Base-by-base conservation (phyloP, 2,888 invertebrate species). In the Drosophila barbarae region DNA sequence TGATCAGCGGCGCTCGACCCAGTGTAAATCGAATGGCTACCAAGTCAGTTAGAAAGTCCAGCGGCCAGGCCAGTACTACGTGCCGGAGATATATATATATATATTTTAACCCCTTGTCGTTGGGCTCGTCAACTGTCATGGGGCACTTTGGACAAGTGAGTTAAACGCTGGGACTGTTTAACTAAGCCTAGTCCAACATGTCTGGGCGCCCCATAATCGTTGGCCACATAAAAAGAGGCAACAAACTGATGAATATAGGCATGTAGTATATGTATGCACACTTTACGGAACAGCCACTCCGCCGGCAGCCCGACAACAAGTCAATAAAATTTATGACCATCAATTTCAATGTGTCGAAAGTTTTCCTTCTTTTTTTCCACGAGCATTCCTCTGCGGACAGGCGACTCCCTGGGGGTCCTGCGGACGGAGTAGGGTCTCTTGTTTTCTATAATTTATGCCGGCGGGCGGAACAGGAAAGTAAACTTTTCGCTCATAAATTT, bases 311-410 rank as follows among this genome's bases (percentile, higher is more conserved):
- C 61, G 55, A 65, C 38, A 36, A 66, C 73, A 73, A 77, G 72
- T 79, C 75, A 81, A 81, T 77, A 81, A 68, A 76, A 81, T 77
- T 84, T 77, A 84, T 74, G 76, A 55, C 67, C 73, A 70, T 77
- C 74, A 74, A 69, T 77, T 73, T 77, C 65, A 67, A 61, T 72
- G 69, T 68, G 76, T 58, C 63, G 57, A 59, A 69, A 76, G 59
- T 63, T 78, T 74, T 38, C 46, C 56, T 44, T 50, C 44, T 44
- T 23, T 56, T 39, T 32, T 26, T 35, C 30, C 18, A 5, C 30
- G 12, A 18, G 30, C 47, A 38, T 56, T 38, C 21, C 56, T 28
- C 42, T 52, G 47, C 38, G 32, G 64, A 63, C 64, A 36, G 35
- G 18, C 54, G 30, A 34, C 56, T 42, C 32, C 50, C 49, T 28